Percentiles rank a stretch among this genome's conserved stretches.
phyloP scores from a whole-genome alignment of 2,797 vertebrate species.

The Trachops cirrhosus region DNA sequence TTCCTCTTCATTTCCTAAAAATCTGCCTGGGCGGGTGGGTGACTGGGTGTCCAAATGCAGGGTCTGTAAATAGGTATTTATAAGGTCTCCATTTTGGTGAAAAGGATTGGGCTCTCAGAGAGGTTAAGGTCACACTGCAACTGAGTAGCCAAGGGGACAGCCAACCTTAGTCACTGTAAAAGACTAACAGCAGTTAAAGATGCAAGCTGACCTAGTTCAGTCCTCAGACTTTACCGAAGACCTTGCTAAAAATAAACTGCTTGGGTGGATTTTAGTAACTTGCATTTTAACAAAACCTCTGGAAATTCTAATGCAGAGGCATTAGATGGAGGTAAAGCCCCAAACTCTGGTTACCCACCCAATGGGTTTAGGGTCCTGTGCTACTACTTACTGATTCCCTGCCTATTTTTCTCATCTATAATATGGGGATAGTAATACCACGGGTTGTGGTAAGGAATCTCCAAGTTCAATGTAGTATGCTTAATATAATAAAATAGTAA shows the following conservation, averaged over 20 bases:
- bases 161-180: neutral
- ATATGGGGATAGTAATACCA: neutral
- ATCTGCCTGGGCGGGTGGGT: neutral
- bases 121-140: neutral
- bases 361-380: neutral
- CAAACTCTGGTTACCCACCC: neutral
- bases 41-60: neutral
- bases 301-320: neutral
- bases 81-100: neutral
- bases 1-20: neutral
- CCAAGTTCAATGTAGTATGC: neutral
- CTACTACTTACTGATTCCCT: neutral
- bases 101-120: neutral
- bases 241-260: neutral
- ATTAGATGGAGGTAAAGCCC: neutral
- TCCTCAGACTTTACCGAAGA: neutral
- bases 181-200: neutral
- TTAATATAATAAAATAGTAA: slow-evolving; percentile 12
- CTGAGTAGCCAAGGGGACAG: neutral
- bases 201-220: neutral
- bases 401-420: neutral
- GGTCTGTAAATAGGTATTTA: neutral
- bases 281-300: neutral
- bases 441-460: neutral
- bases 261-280: neutral